These are phyloP conservation scores for Heterodera filipjevi DNA, from an alignment of 2,888 invertebrate genomes.

Conservation along the genomic window DNA sequence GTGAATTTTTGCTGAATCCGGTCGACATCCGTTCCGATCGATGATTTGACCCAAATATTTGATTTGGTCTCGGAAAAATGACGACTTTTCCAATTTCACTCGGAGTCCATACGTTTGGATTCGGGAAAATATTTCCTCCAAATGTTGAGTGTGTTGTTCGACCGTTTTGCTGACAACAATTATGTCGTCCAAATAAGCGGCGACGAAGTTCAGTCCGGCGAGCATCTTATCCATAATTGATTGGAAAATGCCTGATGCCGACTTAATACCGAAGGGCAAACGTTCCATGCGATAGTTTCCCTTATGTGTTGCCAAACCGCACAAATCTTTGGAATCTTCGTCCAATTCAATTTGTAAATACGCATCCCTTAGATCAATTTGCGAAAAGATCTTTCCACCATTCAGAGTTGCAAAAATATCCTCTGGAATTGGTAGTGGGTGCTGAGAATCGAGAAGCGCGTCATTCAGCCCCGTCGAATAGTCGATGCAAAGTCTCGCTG, in stretches of 20 bases:
- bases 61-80: constrained; percentile 39
- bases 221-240: constrained; percentile 44
- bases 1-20: constrained; percentile 38
- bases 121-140: constrained; percentile 36
- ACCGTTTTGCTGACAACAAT: constrained; percentile 36
- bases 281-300: constrained; percentile 45
- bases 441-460: constrained; percentile 38
- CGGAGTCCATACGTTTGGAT: constrained; percentile 43
- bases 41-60: constrained; percentile 46
- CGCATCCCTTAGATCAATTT: constrained; percentile 49
- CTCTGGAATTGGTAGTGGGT: constrained; percentile 46
- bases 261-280: constrained; percentile 44
- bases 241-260: constrained; percentile 48
- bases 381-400: constrained; percentile 44
- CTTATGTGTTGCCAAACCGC: constrained; percentile 47
- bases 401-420: constrained; percentile 46
- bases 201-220: constrained; percentile 32
- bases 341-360: constrained; percentile 49
- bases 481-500: constrained; percentile 47
- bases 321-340: constrained; percentile 37
- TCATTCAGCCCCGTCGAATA: constrained; percentile 49
- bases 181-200: constrained; percentile 43
- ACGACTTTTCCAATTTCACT: constrained; percentile 44
- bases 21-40: constrained; percentile 34
- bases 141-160: constrained; percentile 36